These are phyloP conservation scores for Arctocebus calabarensis DNA, from an alignment of 2,797 vertebrate genomes.

Conservation along the genomic window DNA sequence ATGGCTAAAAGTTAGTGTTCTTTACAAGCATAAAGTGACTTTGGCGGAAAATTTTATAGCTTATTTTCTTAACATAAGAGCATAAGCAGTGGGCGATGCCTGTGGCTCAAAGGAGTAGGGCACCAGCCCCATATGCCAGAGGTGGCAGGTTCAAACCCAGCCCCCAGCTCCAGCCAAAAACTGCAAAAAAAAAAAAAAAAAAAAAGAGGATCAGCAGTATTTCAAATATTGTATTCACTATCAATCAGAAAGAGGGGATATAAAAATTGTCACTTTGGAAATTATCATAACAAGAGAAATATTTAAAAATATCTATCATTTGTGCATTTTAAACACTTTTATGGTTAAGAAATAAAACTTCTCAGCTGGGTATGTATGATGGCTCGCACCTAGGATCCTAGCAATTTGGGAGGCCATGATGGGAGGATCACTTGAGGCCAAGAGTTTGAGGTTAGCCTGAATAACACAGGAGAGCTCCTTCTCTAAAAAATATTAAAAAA, in stretches of 20 bases:
- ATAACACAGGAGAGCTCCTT: neutral
- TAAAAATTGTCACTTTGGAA: slow-evolving; percentile 57
- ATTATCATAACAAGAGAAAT: slow-evolving; percentile 19
- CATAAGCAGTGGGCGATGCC: neutral
- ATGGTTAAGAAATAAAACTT: slow-evolving; percentile 41
- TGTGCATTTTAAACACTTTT: slow-evolving; percentile 39
- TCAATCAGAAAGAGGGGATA: neutral
- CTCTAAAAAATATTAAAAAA: neutral
- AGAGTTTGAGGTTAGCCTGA: neutral
- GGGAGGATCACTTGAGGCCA: neutral
- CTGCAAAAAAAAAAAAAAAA: no score
- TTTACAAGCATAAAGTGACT: slow-evolving; percentile 32
- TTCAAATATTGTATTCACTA: slow-evolving; percentile 13
- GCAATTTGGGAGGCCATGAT: neutral
- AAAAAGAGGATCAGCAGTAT: neutral
- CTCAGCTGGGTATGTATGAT: neutral
- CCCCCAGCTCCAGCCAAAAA: no score
- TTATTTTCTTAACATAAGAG: neutral
- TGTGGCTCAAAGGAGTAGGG: no score
- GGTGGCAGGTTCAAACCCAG: no score
- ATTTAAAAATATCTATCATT: slow-evolving; percentile 20
- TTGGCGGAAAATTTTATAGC: neutral
- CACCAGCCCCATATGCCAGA: no score
- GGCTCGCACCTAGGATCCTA: neutral
- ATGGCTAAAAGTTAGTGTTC: neutral